Conservation (phyloP, 2,888 invertebrate genomes). For the Drosophila kanekoi region DNA sequence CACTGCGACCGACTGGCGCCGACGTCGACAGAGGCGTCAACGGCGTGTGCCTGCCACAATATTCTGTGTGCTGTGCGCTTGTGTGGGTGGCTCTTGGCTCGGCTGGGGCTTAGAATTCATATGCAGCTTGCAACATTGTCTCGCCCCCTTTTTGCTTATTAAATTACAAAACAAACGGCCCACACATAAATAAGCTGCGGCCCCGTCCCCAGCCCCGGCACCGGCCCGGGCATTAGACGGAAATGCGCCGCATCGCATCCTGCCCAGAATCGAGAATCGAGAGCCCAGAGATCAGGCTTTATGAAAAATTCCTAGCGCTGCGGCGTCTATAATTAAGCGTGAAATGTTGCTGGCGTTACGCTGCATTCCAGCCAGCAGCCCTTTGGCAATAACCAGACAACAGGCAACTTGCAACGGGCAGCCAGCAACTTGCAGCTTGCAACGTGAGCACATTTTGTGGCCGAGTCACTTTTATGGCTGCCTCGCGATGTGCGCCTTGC, state of each 20-base stretch:
- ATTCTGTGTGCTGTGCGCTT: constrained; percentile 20
- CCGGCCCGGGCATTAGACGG: constrained; percentile 62
- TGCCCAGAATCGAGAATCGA: constrained; percentile 30
- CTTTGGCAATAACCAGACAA: constrained; percentile 55
- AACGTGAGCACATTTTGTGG: constrained; percentile 23
- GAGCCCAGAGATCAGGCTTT: constrained; percentile 26
- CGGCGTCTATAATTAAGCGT: constrained; percentile 82
- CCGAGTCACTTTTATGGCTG: constrained; percentile 56
- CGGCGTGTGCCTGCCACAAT: constrained; percentile 69
- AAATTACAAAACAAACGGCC: constrained; percentile 77
- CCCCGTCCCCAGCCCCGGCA: constrained; percentile 22
- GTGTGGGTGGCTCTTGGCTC: constrained; percentile 54
- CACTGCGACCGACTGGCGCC: constrained; percentile 50
- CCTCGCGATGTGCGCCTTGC: constrained; percentile 2
- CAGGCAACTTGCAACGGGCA: constrained; percentile 34
- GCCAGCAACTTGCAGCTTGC: constrained; percentile 2
- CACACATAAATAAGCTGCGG: constrained; percentile 72
- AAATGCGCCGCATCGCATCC: constrained; percentile 53
- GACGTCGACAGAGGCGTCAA: constrained; percentile 70
- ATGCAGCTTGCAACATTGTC: constrained; percentile 50
- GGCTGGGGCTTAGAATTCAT: constrained; percentile 37
- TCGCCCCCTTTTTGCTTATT: constrained; percentile 66
- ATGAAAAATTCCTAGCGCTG: constrained; percentile 75
- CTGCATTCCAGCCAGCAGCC: constrained; percentile 69
- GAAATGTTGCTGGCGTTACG: constrained; percentile 80